Percentiles rank a stretch among this genome's conserved stretches.
These are phyloP conservation scores for Labeo rohita DNA, from an alignment of 2,113 vertebrate genomes.

Conservation along the genomic window DNA sequence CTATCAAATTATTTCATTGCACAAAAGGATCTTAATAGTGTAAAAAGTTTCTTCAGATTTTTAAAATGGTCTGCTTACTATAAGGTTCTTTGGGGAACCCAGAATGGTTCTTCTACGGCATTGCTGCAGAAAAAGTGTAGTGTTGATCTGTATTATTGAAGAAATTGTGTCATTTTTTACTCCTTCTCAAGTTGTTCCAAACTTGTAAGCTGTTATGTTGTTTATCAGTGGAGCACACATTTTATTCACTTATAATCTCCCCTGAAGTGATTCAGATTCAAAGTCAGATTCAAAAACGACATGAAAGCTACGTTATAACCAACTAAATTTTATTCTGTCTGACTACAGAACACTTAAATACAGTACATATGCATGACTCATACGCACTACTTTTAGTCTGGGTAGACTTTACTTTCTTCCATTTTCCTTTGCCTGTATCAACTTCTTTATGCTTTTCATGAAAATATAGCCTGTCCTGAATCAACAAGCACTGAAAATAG, in stretches of 20 bases:
- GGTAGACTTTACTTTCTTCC: too few species aligned
- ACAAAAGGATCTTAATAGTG: too few species aligned
- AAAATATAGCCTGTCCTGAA: constrained; percentile 11
- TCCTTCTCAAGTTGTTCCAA: background rate
- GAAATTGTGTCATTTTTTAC: background rate
- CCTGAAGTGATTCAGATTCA: background rate
- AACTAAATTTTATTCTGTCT: background rate
- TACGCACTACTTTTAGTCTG: too few species aligned
- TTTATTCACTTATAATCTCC: background rate
- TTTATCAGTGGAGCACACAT: background rate
- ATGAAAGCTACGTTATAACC: background rate
- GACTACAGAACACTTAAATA: background rate
- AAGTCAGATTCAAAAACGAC: background rate
- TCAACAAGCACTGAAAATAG: background rate
- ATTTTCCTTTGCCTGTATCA: too few species aligned
- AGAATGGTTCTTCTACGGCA: too few species aligned
- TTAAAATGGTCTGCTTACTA: too few species aligned
- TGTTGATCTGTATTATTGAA: background rate
- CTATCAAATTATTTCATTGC: too few species aligned
- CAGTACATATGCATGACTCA: too few species aligned
- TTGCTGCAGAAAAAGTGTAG: too few species aligned
- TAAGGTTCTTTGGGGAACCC: too few species aligned
- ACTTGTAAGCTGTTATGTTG: background rate
- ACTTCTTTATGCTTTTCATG: background rate
- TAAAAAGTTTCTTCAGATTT: too few species aligned